A percentile compares a stretch with the other conserved stretches of the same genome.
Conservation (phyloP, 2,113 vertebrate genomes). For the rat (Rattus norvegicus) region GRCr8 NC_086029.1:76109501-76110000, state of each 20-base stretch:
- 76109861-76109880: neutral
- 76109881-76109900: neutral
- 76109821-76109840: constrained; percentile 9
- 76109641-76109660: neutral
- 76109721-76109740: constrained; percentile 34
- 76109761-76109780: constrained; percentile 30
- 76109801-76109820: neutral
- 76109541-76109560: neutral
- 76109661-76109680: constrained; percentile 26
- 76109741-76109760: constrained; percentile 4
- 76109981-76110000: neutral
- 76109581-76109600: neutral
- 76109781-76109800: neutral
- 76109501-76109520: neutral
- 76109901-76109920: neutral
- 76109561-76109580: neutral
- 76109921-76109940: neutral
- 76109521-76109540: constrained; percentile 16
- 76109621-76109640: constrained; percentile 20
- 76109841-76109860: neutral
- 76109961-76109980: neutral
- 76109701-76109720: constrained; percentile 37
- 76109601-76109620: neutral
- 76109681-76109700: constrained; percentile 39
- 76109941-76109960: neutral